Evolutionary conservation across 2,113 vertebrate species (phyloP), one percentile per base, ranked within the genome.

Genomic region (Murina feae): DNA sequence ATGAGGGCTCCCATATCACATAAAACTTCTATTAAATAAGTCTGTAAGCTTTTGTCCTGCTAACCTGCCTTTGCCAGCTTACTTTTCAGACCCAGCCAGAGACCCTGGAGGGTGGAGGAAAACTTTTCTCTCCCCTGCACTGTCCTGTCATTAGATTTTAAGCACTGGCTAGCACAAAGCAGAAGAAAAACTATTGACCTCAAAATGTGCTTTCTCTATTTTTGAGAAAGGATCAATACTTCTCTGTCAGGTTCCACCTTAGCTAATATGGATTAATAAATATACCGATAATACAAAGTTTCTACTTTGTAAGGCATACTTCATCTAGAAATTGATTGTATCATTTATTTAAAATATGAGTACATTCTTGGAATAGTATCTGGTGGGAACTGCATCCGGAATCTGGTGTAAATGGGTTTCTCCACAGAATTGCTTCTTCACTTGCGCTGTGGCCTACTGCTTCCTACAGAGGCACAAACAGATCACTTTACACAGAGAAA

Each of bases 271-370:
- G 14, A 66, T 65, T 87, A 47, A 89, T 84, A 96, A 83, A 86
- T 68, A 68, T 75, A 91, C 42, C 83, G 86, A 74, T 28, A 89
- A 95, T 12, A 68, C 6, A 47, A 94, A 90, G 32, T 39, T 76
- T 83, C 58, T 89, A 75, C 49, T 83, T 87, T 72, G 32, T 89
- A 93, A 92, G 53, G 60, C 37, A 9, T 9, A 93, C 72, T 55
- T 90, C 47, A 60, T 81, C 80, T 94, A 75, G 69, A 93, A 94
- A 94, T 68, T 87, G 75, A 86, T 85, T 94, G 86, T 71, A 85
- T 85, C 47, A 93, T 89, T 93, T 94, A 94, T 94, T 93, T 96
- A 94, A 72, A 93, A 25, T n/a, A 3, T 93, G 95, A 96, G 65
- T 60, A 94, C 90, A 39, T 76, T 93, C 76, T 91, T 83, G 47